These are phyloP conservation scores for Napeogenes sylphis DNA, from an alignment of 2,888 invertebrate species.

Conservation along the genomic window DNA sequence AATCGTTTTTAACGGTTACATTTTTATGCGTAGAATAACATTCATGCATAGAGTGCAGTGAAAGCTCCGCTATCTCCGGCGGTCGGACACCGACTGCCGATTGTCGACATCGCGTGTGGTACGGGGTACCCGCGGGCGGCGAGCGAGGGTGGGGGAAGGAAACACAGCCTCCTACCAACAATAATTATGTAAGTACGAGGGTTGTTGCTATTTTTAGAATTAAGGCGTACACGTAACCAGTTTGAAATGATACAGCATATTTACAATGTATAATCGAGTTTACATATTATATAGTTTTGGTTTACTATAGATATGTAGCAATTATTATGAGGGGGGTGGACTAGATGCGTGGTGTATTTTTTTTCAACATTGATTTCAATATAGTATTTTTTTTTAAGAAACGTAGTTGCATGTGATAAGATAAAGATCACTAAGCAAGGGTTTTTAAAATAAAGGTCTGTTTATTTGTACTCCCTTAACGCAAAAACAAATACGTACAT, in stretches of 20 bases:
- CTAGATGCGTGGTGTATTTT: no score
- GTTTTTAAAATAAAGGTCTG: no score
- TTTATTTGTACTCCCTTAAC: no score
- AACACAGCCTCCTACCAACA: constrained; percentile 69
- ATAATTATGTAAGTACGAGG: constrained; percentile 68
- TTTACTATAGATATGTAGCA: not conserved
- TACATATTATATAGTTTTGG: not conserved
- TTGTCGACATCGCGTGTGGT: constrained; percentile 14
- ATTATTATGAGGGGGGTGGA: no score
- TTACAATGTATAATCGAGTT: constrained; percentile 26
- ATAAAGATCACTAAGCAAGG: no score
- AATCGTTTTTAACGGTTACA: not conserved
- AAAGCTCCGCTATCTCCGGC: constrained; percentile 35
- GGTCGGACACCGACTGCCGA: constrained; percentile 50
- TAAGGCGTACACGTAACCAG: constrained; percentile 53
- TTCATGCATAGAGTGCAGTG: constrained; percentile 21
- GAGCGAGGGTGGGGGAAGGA: constrained; percentile 46
- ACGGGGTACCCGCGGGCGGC: constrained; percentile 31
- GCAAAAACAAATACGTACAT: no score
- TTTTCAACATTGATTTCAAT: no score
- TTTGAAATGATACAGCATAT: constrained; percentile 37
- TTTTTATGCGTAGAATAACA: constrained; percentile 21
- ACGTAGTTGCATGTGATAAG: no score
- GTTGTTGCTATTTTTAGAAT: constrained; percentile 69
- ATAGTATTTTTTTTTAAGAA: no score